phyloP scores from a whole-genome alignment of 2,113 vertebrate species.

The Caranx ignobilis region DNA sequence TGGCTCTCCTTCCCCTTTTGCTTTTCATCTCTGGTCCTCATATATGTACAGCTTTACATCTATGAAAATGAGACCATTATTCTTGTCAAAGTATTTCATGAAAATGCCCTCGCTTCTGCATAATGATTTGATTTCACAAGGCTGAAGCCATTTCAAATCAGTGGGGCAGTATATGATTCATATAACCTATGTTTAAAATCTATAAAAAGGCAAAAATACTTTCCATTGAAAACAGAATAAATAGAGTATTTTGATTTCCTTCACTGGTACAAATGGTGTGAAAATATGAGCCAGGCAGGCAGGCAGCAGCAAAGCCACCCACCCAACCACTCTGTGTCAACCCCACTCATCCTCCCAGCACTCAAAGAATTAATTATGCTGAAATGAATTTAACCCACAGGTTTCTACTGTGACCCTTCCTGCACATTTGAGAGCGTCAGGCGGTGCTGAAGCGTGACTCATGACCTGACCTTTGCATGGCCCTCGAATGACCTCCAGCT shows the following conservation, averaged over 20 bases:
- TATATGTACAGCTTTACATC: slow-evolving; percentile 51
- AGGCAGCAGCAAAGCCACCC: slow-evolving; percentile 10
- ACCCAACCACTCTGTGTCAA: slow-evolving; percentile 53
- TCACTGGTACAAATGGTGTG: slow-evolving; percentile 37
- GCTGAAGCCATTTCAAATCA: slow-evolving; percentile 14
- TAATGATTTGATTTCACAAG: slow-evolving; percentile 16
- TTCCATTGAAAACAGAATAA: slow-evolving; percentile 13
- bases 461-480: slow-evolving; percentile 93
- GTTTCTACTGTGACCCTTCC: slow-evolving; percentile 62
- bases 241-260: neutral
- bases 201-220: neutral
- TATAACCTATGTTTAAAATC: neutral
- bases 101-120: slow-evolving; percentile 4
- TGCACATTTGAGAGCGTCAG: slow-evolving; percentile 53
- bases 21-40: slow-evolving; percentile 47
- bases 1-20: slow-evolving; percentile 46
- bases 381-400: slow-evolving; percentile 78
- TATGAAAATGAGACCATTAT: slow-evolving; percentile 49
- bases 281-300: slow-evolving; percentile 22
- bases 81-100: slow-evolving; percentile 56
- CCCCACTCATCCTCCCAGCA: slow-evolving; percentile 53
- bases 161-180: neutral
- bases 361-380: slow-evolving; percentile 80
- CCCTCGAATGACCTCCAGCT: slow-evolving; percentile 93
- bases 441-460: slow-evolving; percentile 73